Evolutionary conservation across 2,113 vertebrate genomes (phyloP).

Genomic region (Gymnocephalus cernua): DNA sequence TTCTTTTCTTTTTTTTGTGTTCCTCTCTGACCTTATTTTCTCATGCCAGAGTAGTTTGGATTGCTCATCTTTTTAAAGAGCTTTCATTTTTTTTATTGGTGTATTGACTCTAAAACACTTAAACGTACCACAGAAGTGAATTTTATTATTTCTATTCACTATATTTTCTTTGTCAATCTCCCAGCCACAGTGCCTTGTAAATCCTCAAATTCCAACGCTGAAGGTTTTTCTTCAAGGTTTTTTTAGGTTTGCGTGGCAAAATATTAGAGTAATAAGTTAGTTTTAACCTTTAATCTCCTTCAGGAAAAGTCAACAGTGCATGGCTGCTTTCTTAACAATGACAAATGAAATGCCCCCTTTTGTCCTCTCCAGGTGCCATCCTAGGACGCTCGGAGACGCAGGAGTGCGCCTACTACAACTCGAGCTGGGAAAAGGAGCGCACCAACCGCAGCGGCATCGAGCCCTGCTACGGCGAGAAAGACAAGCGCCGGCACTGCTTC

Average conservation of each 20-base stretch:
- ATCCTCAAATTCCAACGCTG: conserved; percentile 11
- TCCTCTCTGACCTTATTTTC: conserved; percentile 12
- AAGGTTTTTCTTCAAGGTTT: background rate
- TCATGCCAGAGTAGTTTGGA: conserved; percentile 19
- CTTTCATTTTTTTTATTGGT: conserved; percentile 34
- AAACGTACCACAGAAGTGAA: background rate
- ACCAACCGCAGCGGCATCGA: conserved; percentile 96
- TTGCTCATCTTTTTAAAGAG: conserved; percentile 15
- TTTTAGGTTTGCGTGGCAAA: background rate
- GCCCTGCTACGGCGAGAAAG: conserved; percentile 92
- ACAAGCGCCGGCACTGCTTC: conserved; percentile 96
- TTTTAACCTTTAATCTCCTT: conserved; percentile 1
- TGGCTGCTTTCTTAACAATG: background rate
- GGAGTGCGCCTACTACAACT: conserved; percentile 96
- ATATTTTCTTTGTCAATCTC: conserved; percentile 12
- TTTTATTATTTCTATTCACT: conserved; percentile 28
- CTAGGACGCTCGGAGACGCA: conserved; percentile 97
- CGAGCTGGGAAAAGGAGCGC: conserved; percentile 97
- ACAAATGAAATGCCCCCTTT: background rate
- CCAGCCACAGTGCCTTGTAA: background rate
- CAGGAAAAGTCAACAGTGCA: background rate
- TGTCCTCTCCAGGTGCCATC: conserved; percentile 89
- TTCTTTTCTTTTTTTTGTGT: background rate
- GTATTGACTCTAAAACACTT: conserved; percentile 42
- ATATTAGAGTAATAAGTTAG: background rate